Conservation (phyloP, 2,113 vertebrate species). For the Gallinago jamesoni region DNA sequence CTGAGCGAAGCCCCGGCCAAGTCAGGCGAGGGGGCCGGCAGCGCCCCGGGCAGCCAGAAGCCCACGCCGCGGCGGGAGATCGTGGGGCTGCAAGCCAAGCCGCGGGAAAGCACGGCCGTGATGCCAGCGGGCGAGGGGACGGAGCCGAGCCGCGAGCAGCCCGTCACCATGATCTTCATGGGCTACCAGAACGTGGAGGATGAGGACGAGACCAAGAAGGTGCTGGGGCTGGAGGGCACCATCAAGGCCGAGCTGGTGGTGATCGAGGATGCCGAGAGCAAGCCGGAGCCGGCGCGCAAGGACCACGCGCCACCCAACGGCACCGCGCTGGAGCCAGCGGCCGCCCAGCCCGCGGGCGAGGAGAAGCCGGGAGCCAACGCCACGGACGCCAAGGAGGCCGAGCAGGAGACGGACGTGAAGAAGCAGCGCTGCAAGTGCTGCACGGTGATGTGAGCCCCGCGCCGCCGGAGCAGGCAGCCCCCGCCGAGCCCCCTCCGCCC, state of each 20-base stretch:
- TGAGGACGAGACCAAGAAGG: slow-evolving; percentile 88
- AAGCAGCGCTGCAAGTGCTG: slow-evolving; percentile 94
- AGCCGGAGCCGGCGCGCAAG: slow-evolving; percentile 60
- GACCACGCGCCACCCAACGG: slow-evolving; percentile 80
- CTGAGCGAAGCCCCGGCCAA: slow-evolving; percentile 62
- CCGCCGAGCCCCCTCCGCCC: background rate
- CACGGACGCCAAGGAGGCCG: slow-evolving; percentile 54
- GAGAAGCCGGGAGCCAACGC: slow-evolving; percentile 55
- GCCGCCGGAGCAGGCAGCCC: background rate
- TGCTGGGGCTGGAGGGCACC: slow-evolving; percentile 87
- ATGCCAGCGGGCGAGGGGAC: background rate
- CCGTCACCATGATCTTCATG: slow-evolving; percentile 98
- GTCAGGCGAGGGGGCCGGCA: background rate
- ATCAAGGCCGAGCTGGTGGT: slow-evolving; percentile 91
- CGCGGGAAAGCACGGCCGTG: slow-evolving; percentile 65
- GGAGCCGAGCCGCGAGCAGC: slow-evolving; percentile 81
- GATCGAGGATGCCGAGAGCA: slow-evolving; percentile 81
- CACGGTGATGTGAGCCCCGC: slow-evolving; percentile 83
- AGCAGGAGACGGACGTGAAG: slow-evolving; percentile 81
- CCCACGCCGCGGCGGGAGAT: slow-evolving; percentile 78
- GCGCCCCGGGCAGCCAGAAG: background rate
- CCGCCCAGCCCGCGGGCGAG: background rate
- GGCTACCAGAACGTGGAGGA: slow-evolving; percentile 96
- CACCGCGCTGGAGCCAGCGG: slow-evolving; percentile 70
- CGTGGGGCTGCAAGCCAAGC: slow-evolving; percentile 77